These are phyloP conservation scores for Microchrysa polita DNA, from an alignment of 2,888 invertebrate genomes.

Conservation along the genomic window DNA sequence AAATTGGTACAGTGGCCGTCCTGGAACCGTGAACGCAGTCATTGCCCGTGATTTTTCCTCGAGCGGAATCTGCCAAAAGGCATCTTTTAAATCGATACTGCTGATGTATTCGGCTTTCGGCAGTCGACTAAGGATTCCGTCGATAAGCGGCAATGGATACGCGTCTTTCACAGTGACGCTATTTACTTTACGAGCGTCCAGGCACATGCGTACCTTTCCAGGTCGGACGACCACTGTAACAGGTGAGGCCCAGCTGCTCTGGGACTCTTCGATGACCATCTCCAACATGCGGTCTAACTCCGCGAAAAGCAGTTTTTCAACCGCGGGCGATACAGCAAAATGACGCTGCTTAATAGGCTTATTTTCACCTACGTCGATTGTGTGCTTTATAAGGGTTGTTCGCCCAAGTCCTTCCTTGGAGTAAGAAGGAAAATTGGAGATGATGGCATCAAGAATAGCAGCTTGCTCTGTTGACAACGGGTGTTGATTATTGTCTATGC, in stretches of 20 bases:
- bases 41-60: background rate
- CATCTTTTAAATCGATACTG: background rate
- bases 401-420: background rate
- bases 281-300: constrained; percentile 54
- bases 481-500: too few species aligned
- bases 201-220: background rate
- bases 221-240: background rate
- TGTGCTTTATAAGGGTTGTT: background rate
- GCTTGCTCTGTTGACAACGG: background rate
- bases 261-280: constrained; percentile 51
- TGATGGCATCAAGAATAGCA: too few species aligned
- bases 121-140: too few species aligned
- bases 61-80: background rate
- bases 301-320: background rate
- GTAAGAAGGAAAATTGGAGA: background rate
- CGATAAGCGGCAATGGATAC: background rate
- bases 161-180: background rate
- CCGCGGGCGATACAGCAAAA: constrained; percentile 4
- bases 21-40: constrained; percentile 53
- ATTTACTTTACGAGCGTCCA: background rate
- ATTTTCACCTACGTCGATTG: background rate
- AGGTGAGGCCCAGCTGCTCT: background rate
- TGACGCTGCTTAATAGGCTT: constrained; percentile 6
- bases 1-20: too few species aligned
- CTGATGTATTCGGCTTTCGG: too few species aligned